phyloP scores from a whole-genome alignment of 2,797 vertebrate genomes.

The Channallabes apus region DNA sequence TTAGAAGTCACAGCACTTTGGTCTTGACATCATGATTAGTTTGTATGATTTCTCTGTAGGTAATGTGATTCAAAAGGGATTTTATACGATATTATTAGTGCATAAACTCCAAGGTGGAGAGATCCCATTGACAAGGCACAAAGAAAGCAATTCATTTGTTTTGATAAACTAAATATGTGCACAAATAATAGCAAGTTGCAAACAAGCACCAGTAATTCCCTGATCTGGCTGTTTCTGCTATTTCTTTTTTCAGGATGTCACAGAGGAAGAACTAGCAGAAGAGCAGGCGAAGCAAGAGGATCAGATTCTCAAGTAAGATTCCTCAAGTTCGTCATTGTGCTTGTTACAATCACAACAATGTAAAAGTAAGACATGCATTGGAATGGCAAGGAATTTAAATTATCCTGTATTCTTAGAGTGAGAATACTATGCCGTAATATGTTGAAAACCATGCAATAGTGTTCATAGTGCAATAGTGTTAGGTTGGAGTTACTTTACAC shows the following conservation, averaged over 20 bases:
- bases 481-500: background rate
- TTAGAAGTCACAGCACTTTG: background rate
- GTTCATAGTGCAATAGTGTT: background rate
- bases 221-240: conserved; percentile 20
- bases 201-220: background rate
- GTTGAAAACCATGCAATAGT: background rate
- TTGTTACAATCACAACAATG: background rate
- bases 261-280: conserved; percentile 84
- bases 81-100: background rate
- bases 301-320: conserved; percentile 87
- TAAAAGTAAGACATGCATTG: background rate
- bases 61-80: background rate
- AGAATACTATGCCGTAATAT: background rate
- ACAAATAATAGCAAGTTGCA: background rate
- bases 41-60: background rate
- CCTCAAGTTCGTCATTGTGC: background rate
- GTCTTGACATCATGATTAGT: too few relatives aligned
- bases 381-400: background rate
- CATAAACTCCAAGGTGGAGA: background rate
- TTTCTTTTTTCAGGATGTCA: conserved; percentile 82
- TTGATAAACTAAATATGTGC: background rate
- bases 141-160: background rate
- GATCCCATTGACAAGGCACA: background rate
- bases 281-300: conserved; percentile 89
- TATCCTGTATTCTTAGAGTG: background rate